Evolutionary conservation across 2,797 vertebrate genomes (phyloP).

Genomic region (Microctenopoma lineatum): DNA sequence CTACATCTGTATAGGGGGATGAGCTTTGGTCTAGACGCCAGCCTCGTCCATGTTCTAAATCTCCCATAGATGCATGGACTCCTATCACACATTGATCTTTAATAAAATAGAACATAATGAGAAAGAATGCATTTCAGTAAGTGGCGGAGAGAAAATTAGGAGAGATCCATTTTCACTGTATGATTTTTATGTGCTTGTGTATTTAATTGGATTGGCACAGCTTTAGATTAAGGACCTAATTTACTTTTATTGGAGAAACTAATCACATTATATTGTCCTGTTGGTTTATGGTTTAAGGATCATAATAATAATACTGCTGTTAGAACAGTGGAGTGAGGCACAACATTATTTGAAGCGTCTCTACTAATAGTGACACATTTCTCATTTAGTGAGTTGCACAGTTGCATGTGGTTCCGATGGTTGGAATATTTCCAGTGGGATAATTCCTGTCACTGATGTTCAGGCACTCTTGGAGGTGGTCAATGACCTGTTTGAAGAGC

Average conservation of each 20-base stretch:
- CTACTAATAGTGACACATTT: constrained; percentile 34
- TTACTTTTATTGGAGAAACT: constrained; percentile 65
- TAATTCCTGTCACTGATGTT: constrained; percentile 52
- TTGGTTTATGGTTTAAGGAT: constrained; percentile 58
- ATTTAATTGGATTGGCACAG: constrained; percentile 58
- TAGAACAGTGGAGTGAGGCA: constrained; percentile 44
- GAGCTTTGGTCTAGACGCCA: constrained; percentile 49
- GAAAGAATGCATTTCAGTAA: constrained; percentile 67
- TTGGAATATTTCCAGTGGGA: constrained; percentile 20
- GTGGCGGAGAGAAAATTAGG: constrained; percentile 51
- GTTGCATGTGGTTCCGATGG: constrained; percentile 10
- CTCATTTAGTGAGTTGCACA: constrained; percentile 16
- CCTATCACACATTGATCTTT: constrained; percentile 77
- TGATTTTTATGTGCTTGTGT: constrained; percentile 64
- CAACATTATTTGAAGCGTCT: constrained; percentile 53
- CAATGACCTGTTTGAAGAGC: constrained; percentile 99
- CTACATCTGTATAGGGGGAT: constrained; percentile 47
- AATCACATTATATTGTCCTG: constrained; percentile 52
- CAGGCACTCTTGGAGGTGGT: constrained; percentile 98
- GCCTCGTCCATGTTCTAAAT: constrained; percentile 64
- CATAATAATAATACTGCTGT: constrained; percentile 22
- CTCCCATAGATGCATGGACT: constrained; percentile 71
- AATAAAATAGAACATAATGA: constrained; percentile 71
- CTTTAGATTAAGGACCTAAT: constrained; percentile 67
- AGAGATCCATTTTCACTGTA: constrained; percentile 42